These are phyloP conservation scores for Lamellibrachia satsuma DNA, from an alignment of 2,888 invertebrate species.

Conservation along the genomic window DNA sequence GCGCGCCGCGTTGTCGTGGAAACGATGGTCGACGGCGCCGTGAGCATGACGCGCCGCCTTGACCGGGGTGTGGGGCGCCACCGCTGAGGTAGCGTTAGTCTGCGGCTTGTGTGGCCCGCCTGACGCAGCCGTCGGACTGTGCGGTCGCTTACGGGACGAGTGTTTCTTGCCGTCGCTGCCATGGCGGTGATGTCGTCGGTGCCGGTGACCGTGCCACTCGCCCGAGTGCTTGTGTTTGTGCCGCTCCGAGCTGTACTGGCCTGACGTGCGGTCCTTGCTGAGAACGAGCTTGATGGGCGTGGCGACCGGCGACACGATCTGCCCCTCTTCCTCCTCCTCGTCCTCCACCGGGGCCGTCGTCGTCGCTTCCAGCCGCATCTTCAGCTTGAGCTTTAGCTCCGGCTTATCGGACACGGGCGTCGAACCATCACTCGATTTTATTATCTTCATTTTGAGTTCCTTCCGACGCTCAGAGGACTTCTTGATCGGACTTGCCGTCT, in stretches of 20 bases:
- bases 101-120: background rate
- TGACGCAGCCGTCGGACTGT: background rate
- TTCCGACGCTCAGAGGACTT: background rate
- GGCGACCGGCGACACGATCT: background rate
- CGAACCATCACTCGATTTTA: background rate
- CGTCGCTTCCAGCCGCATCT: conserved; percentile 6
- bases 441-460: background rate
- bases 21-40: background rate
- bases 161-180: conserved; percentile 19
- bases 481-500: background rate
- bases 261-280: conserved; percentile 21
- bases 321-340: background rate
- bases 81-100: background rate
- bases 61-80: background rate
- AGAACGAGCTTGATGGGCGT: conserved; percentile 20
- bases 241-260: conserved; percentile 17
- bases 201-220: background rate
- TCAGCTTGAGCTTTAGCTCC: background rate
- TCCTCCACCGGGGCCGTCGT: background rate
- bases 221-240: conserved; percentile 21
- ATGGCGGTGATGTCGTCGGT: background rate
- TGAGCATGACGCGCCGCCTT: background rate
- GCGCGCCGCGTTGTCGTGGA: conserved; percentile 17
- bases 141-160: conserved; percentile 8
- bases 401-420: background rate